A percentile compares a stretch with the other conserved stretches of the same genome.
Conservation (phyloP, 92 coral and sea anemone genomes). For the Parazoanthus atlanticus region DNA sequence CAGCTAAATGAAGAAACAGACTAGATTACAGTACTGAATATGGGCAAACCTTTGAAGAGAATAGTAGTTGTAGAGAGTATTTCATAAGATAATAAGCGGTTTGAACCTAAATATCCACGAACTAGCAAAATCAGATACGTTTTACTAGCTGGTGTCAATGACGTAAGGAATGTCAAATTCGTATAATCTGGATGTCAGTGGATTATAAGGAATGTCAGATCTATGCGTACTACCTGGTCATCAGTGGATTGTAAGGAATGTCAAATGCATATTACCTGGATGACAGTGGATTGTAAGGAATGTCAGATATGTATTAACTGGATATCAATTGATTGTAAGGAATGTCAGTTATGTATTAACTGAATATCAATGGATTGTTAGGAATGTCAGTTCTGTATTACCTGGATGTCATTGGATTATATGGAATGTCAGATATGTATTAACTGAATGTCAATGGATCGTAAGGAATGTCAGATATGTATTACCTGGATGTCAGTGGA, state of each 20-base stretch:
- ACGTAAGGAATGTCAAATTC: no score
- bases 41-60: neutral
- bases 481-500: constrained; percentile 59
- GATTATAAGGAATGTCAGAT: no score
- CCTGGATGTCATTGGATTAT: no score
- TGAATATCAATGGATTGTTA: neutral
- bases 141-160: no score
- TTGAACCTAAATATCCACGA: no score
- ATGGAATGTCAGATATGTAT: no score
- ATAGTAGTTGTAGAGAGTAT: neutral
- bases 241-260: neutral
- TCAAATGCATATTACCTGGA: neutral
- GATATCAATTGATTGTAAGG: neutral
- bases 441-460: no score
- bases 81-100: neutral
- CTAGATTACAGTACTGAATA: neutral
- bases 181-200: neutral
- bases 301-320: neutral
- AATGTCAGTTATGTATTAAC: neutral
- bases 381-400: no score
- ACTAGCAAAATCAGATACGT: neutral
- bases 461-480: no score
- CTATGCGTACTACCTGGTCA: neutral
- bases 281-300: neutral
- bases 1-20: no score